Evolutionary conservation across 2,888 invertebrate genomes (phyloP).

Genomic region (Hirtodrosophila alboralis): DNA sequence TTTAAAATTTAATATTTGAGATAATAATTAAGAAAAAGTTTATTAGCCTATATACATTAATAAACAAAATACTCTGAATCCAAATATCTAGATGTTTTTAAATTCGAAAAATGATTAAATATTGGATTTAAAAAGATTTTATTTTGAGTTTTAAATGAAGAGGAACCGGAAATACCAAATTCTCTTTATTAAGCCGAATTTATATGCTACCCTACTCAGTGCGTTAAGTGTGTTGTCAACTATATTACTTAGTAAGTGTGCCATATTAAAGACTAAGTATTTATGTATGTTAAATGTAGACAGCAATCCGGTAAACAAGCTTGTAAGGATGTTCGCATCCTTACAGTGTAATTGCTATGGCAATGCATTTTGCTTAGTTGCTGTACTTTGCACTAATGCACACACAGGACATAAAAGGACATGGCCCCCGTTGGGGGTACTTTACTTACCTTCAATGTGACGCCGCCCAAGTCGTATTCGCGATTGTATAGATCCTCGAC

Average conservation of each 20-base stretch:
- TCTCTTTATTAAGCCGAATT: too few species aligned
- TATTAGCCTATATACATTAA: too few species aligned
- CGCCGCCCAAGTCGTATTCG: slow-evolving; percentile 92
- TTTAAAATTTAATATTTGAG: too few species aligned
- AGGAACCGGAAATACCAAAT: too few species aligned
- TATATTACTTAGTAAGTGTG: not conserved
- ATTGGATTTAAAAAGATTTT: too few species aligned
- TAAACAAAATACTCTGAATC: too few species aligned
- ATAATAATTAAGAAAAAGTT: too few species aligned
- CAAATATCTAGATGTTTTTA: too few species aligned
- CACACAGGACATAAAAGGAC: slow-evolving; percentile 10
- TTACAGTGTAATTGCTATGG: slow-evolving; percentile 1
- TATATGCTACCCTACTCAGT: too few species aligned
- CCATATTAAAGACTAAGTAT: not conserved
- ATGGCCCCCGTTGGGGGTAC: not conserved
- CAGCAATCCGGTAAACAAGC: not conserved
- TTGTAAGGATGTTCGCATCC: not conserved
- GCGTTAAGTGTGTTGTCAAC: slow-evolving; percentile 1
- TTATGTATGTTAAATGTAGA: not conserved
- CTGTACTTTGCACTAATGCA: slow-evolving; percentile 18
- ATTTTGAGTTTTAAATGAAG: too few species aligned
- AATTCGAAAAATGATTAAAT: too few species aligned
- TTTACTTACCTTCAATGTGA: slow-evolving; percentile 88
- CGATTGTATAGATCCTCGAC: slow-evolving; percentile 94
- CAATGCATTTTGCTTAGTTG: slow-evolving; percentile 8